Conservation (phyloP, 2,888 invertebrate genomes). For the Phyllotreta cruciferae region DNA sequence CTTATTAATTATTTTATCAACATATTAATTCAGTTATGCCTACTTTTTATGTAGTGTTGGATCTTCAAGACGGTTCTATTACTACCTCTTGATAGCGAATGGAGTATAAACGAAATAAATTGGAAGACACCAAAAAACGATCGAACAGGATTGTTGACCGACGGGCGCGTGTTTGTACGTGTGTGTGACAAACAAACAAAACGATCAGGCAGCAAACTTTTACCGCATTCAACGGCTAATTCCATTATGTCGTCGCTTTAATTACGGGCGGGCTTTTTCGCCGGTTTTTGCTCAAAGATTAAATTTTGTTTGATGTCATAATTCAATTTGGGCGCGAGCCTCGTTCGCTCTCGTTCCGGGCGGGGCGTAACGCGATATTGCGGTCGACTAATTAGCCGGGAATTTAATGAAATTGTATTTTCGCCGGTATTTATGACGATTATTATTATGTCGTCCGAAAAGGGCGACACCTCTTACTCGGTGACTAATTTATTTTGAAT, state of each 20-base stretch:
- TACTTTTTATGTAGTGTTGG: too few species aligned
- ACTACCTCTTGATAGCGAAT: too few species aligned
- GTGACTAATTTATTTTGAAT: too few species aligned
- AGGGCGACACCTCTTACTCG: too few species aligned
- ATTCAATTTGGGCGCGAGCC: constrained; percentile 34
- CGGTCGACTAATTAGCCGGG: not conserved
- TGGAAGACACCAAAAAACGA: too few species aligned
- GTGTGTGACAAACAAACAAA: too few species aligned
- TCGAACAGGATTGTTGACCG: constrained; percentile 44
- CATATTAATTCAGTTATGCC: too few species aligned
- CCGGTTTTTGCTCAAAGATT: constrained; percentile 42
- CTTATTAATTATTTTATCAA: too few species aligned
- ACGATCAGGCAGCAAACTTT: constrained; percentile 29
- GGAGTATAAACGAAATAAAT: too few species aligned
- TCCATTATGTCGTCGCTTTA: constrained; percentile 40
- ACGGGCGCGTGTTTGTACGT: constrained; percentile 47
- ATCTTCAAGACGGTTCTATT: too few species aligned
- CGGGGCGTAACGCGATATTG: constrained; percentile 35
- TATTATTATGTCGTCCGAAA: too few species aligned
- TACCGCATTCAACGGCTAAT: constrained; percentile 36
- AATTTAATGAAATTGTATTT: constrained; percentile 13
- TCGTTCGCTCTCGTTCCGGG: constrained; percentile 28
- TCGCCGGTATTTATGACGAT: not conserved
- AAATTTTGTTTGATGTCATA: constrained; percentile 43
- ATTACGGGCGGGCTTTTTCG: constrained; percentile 40